A percentile compares a stretch with the other conserved stretches of the same genome.
These are phyloP conservation scores for Gila orcuttii DNA, from an alignment of 2,113 vertebrate genomes.

Conservation along the genomic window DNA sequence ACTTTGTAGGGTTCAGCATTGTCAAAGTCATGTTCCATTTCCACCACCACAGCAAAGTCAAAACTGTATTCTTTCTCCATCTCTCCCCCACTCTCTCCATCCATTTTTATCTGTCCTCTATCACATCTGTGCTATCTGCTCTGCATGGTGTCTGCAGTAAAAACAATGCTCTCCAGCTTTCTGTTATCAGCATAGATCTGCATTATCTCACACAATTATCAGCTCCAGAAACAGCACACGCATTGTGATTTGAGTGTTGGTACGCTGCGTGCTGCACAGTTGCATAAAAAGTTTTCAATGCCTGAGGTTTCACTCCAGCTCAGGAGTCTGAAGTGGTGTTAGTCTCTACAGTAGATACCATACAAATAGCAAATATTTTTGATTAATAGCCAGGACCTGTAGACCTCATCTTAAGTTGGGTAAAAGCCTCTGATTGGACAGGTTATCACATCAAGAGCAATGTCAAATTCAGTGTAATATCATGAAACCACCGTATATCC, in stretches of 20 bases:
- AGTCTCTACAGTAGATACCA: neutral
- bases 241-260: constrained; percentile 43
- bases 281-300: constrained; percentile 43
- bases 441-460: neutral
- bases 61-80: constrained; percentile 35
- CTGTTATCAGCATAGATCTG: constrained; percentile 54
- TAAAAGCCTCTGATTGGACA: neutral
- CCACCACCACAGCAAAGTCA: constrained; percentile 31
- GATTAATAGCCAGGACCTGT: neutral
- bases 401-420: no score
- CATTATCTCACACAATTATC: constrained; percentile 56
- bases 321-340: neutral
- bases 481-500: neutral
- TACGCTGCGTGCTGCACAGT: constrained; percentile 30
- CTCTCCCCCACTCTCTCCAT: neutral
- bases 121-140: constrained; percentile 53
- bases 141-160: constrained; percentile 53
- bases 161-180: constrained; percentile 47
- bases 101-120: constrained; percentile 52
- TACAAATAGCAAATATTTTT: neutral
- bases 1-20: constrained; percentile 14
- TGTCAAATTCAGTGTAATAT: neutral
- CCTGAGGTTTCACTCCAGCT: constrained; percentile 34
- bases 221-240: constrained; percentile 52
- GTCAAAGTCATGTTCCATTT: constrained; percentile 38